Percentiles rank a stretch among this genome's conserved stretches.
These are phyloP conservation scores for Polia nebulosa DNA, from an alignment of 2,888 invertebrate genomes.

Conservation along the genomic window DNA sequence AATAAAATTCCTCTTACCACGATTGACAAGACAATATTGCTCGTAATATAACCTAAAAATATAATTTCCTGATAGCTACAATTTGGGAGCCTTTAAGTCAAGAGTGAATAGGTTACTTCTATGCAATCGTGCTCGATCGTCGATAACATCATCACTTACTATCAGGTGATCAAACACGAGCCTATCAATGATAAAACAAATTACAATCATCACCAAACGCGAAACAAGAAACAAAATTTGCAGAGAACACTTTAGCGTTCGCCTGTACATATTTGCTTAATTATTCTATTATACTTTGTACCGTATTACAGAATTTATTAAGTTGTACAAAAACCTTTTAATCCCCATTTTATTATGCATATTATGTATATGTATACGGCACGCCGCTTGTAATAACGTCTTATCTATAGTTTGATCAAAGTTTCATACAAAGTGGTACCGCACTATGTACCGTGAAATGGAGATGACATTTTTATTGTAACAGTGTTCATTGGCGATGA, in stretches of 20 bases:
- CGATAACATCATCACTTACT: too few relatives aligned
- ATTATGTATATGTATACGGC: conserved; percentile 77
- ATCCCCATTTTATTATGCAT: conserved; percentile 82
- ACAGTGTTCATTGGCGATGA: conserved; percentile 48
- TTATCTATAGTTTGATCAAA: conserved; percentile 78
- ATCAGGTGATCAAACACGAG: too few relatives aligned
- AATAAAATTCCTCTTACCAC: neutral
- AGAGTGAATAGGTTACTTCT: too few relatives aligned
- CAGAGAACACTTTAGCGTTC: conserved; percentile 62
- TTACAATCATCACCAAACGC: neutral
- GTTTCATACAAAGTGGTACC: conserved; percentile 80
- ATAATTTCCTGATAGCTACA: too few relatives aligned
- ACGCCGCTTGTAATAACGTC: conserved; percentile 81
- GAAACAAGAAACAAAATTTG: neutral
- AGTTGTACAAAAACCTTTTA: conserved; percentile 73
- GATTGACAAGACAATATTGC: neutral
- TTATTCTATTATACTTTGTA: conserved; percentile 76
- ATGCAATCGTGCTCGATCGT: too few relatives aligned
- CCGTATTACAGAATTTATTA: conserved; percentile 73
- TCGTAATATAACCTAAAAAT: too few relatives aligned
- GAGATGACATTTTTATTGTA: conserved; percentile 68
- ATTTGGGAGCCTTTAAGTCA: too few relatives aligned
- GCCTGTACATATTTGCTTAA: conserved; percentile 69
- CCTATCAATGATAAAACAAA: too few relatives aligned
- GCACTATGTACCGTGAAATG: conserved; percentile 67